phyloP scores from a whole-genome alignment of 2,113 vertebrate genomes.

The Narcine bancroftii region DNA sequence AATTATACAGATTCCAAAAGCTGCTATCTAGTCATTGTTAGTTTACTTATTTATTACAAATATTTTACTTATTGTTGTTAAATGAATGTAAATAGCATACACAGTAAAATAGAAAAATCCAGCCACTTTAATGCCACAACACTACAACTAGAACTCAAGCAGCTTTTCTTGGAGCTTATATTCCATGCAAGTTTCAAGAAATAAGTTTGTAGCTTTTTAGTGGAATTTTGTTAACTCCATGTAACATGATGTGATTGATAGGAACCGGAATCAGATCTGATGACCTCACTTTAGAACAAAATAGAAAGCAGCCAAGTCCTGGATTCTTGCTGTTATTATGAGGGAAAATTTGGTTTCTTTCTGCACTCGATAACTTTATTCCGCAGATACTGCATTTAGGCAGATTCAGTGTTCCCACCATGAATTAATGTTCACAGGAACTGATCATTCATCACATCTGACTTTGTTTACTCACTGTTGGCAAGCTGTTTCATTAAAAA shows the following conservation, averaged over 20 bases:
- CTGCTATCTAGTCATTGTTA: neutral
- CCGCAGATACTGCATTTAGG: neutral
- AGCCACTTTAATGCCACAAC: neutral
- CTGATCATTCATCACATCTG: neutral
- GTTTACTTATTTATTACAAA: neutral
- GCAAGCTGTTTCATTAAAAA: neutral
- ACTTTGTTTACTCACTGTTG: neutral
- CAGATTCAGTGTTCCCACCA: neutral
- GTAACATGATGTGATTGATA: too few relatives aligned
- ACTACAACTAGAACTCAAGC: neutral
- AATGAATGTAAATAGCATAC: neutral
- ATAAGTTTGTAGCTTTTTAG: too few relatives aligned
- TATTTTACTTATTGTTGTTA: neutral
- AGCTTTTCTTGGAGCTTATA: neutral
- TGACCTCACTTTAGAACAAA: too few relatives aligned
- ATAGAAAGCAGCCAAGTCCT: too few relatives aligned
- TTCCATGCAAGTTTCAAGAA: too few relatives aligned
- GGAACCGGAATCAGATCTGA: too few relatives aligned
- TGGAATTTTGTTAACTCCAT: too few relatives aligned
- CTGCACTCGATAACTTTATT: neutral
- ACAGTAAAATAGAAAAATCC: neutral
- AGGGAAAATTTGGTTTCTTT: neutral
- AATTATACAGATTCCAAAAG: neutral
- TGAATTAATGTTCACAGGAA: neutral
- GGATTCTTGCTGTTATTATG: neutral